These are phyloP conservation scores for Podabrus alpinus DNA, from an alignment of 2,888 invertebrate species.

Conservation along the genomic window DNA sequence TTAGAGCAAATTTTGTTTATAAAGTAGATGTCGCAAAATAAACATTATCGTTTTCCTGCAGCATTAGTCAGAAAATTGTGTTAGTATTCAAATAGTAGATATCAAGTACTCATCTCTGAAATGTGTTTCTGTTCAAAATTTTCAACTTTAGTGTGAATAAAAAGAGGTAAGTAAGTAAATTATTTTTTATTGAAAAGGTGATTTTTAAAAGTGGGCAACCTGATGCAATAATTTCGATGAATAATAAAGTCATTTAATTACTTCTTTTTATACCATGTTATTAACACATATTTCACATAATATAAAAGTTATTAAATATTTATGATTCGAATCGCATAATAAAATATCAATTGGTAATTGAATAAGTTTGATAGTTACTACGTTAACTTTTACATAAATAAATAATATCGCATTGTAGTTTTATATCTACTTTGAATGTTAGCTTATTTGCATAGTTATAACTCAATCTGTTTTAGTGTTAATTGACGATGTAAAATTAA, in stretches of 20 bases:
- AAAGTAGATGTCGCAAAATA: constrained; percentile 1
- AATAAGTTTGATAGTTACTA: background rate
- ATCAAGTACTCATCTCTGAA: background rate
- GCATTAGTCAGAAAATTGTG: background rate
- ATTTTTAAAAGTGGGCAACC: background rate
- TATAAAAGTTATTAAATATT: background rate
- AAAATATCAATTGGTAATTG: background rate
- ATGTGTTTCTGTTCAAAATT: background rate
- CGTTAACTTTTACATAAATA: background rate
- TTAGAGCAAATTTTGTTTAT: background rate
- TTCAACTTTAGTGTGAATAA: background rate
- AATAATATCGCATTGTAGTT: background rate
- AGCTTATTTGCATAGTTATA: background rate
- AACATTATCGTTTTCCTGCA: background rate
- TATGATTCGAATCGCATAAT: no score
- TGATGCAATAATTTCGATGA: background rate
- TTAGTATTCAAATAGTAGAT: background rate
- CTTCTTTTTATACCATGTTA: no score
- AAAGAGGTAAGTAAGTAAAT: background rate
- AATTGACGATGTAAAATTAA: background rate
- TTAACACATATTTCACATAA: background rate
- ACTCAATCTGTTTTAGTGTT: background rate
- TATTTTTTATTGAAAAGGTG: background rate
- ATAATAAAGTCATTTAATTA: background rate
- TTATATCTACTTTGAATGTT: background rate